These are phyloP conservation scores for Girardinus metallicus DNA, from an alignment of 2,797 vertebrate genomes.

Conservation along the genomic window DNA sequence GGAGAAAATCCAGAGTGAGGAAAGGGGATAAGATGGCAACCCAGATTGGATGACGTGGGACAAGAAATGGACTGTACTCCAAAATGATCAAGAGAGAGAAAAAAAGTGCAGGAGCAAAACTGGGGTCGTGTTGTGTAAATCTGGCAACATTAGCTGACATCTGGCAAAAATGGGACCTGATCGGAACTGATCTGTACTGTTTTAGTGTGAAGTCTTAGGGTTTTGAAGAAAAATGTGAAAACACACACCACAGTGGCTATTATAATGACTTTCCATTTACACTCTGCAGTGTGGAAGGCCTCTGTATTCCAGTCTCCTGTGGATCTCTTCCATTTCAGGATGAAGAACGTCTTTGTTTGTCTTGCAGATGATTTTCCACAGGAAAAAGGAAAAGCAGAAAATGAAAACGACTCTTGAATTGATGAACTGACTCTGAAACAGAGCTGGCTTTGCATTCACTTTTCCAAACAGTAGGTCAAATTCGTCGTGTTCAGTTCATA, in stretches of 20 bases:
- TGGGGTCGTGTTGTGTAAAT: background rate
- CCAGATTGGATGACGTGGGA: constrained; percentile 44
- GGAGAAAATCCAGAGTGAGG: constrained; percentile 39
- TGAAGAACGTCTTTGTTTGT: constrained; percentile 62
- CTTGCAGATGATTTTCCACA: constrained; percentile 65
- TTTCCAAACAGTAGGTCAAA: background rate
- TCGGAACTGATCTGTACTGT: constrained; percentile 12
- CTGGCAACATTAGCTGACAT: constrained; percentile 29
- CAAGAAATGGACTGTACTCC: constrained; percentile 41
- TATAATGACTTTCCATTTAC: constrained; percentile 67
- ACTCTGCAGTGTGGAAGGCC: constrained; percentile 37
- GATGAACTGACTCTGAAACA: constrained; percentile 25
- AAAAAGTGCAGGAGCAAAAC: constrained; percentile 1
- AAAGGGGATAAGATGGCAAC: constrained; percentile 49
- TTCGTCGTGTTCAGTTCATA: background rate
- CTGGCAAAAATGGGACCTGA: constrained; percentile 2
- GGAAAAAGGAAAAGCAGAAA: constrained; percentile 23
- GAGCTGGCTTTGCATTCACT: background rate
- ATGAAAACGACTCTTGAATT: constrained; percentile 22
- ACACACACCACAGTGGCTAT: constrained; percentile 43
- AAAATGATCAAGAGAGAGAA: constrained; percentile 30
- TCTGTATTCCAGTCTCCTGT: constrained; percentile 58
- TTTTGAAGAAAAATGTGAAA: constrained; percentile 9
- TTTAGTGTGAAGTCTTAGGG: background rate
- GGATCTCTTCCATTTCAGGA: constrained; percentile 55